Base-by-base conservation (phyloP, 2,888 invertebrate genomes). In the Brachypterus glaber region DNA sequence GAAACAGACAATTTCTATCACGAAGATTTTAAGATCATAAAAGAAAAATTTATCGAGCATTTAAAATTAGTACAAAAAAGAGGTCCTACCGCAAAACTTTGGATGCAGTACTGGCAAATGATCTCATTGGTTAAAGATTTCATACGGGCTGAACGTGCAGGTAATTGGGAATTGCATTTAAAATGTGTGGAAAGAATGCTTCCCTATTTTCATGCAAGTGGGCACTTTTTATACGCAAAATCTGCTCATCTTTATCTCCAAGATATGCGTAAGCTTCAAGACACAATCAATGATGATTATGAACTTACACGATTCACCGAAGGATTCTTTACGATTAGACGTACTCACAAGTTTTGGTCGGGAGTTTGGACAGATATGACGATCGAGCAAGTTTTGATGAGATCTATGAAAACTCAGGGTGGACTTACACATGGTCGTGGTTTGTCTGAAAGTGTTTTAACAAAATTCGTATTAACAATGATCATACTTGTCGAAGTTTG, bases 181-280 rank as follows among this genome's bases (percentile, higher is more conserved):
- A 51, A 54, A 30, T 33, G 51, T 40, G 47, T 60, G 13, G 46
- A 54, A 54, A 47, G 55, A 57, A 62, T 63, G 59, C 43, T 52
- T 39, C 60, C 61, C 50, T 62, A 55, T 47, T 58, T 56, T 35
- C 52, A 52, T 35, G 43, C 52, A n/a, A 44, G 43, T 17, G 52
- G 53, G 29, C 53, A 55, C 48, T 55, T 51, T 43, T 42, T 27
- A 35, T 51, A 54, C 43, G 49, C 48, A 32, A 49, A 52, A 29
- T 55, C 49, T 47, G 50, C 55, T n/a, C 58, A 59, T 40, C 35
- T 59, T 7, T 60, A 60, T 30, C 26, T 48, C 13, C 47, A 49
- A 17, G 43, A 49, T 34, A 49, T 49, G 46, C 21, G 31, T 11
- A 25, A 40, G 30, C 44, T 50, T 39, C 17, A 46, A 18, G 29